phyloP scores from a whole-genome alignment of 1,140 invertebrate genomes.

The Hesperophylax magnus region DNA sequence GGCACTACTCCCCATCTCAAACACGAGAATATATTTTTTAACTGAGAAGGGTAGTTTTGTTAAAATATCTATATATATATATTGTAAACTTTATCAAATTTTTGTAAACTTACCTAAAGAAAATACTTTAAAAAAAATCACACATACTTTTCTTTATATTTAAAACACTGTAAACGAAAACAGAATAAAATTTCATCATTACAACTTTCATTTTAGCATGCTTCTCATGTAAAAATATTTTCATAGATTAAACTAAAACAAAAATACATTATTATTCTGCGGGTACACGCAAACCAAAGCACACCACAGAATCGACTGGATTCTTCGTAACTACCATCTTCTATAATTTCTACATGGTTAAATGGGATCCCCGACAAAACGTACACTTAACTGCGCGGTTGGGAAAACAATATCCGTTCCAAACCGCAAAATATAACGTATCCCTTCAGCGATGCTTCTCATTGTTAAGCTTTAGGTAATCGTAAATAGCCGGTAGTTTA shows the following conservation, averaged over 20 bases:
- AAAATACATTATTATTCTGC: neutral
- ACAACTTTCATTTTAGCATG: too few relatives aligned
- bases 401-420: slow-evolving; percentile 55
- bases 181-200: too few relatives aligned
- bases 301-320: slow-evolving; percentile 7
- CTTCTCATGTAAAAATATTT: too few relatives aligned
- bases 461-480: slow-evolving; percentile 45
- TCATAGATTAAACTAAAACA: neutral
- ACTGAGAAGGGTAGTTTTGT: too few relatives aligned
- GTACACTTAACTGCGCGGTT: slow-evolving; percentile 50
- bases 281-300: neutral
- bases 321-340: slow-evolving; percentile 19
- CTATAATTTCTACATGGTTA: slow-evolving; percentile 7
- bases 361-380: slow-evolving; percentile 39
- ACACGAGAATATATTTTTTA: too few relatives aligned
- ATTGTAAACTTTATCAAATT: too few relatives aligned
- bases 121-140: too few relatives aligned
- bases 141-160: too few relatives aligned
- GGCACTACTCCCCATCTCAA: too few relatives aligned
- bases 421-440: slow-evolving; percentile 52
- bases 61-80: too few relatives aligned
- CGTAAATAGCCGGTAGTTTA: slow-evolving; percentile 46
- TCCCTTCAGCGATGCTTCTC: slow-evolving; percentile 17
- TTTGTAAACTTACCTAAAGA: too few relatives aligned
- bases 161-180: too few relatives aligned